Evolutionary conservation across 2,113 vertebrate genomes (phyloP), one percentile per base, ranked within the genome.

Genomic region (Phoxinus phoxinus): DNA sequence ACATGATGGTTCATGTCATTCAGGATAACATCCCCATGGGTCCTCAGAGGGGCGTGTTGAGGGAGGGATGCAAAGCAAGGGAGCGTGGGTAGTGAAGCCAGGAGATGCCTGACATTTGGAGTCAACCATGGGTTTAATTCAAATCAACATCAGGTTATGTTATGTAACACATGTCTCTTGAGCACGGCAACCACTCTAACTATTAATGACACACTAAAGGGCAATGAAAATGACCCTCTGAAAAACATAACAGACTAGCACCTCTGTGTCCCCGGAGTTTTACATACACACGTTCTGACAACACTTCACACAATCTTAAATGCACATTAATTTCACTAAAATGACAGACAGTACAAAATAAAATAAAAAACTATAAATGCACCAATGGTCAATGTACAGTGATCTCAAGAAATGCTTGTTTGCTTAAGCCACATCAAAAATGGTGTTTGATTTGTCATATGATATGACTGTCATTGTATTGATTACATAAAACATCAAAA

Each of bases 1-100:
- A 88, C 83, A 89, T 58, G 21, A 88, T 48, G 48, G 75, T 7
- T 27, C 35, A 63, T 87, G 90, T 89, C 89, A 90, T 81, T 87
- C 82, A 85, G 48, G 59, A 83, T 51, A 78, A 53, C 72, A 44
- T 61, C 4, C 12, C 51, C 53, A 74, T 35, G 73, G 67, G 81
- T 25, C 48, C 80, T 71, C 75, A 89, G 72, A 67, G 5, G 15
- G 32, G 86, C 75, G 87, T 85, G 87, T 81, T 72, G 71, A 86
- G 53, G 41, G 82, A 86, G 51, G 51, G 53, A 79, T 56, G 21
- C n/a, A 67, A 56, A 25, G 32, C 63, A 84, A 83, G 25, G n/a
- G 2, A 85, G 48, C 65, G 19, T 85, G 65, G 46, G 61, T 58
- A 35, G 56, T 13, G 25, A 46, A 46, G 37, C 19, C 77, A 58